Evolutionary conservation across 1,140 invertebrate genomes (phyloP), one percentile per base, ranked within the genome.

Genomic region (Belonocnema kinseyi): DNA sequence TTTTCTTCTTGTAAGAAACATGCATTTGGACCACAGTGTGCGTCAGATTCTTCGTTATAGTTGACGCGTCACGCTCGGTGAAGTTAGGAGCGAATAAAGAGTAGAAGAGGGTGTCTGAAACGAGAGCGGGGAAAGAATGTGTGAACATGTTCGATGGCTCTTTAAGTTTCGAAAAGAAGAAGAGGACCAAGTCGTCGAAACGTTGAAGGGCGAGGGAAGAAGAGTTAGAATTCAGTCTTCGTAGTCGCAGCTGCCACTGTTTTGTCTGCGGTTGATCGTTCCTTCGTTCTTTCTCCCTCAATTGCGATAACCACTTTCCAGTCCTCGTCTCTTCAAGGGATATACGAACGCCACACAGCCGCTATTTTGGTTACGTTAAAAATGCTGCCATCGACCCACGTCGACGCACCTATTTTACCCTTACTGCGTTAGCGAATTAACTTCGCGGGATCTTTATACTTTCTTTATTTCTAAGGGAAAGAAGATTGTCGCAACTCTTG

Each of bases 301-400:
- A 56, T 66, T 40, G 61, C 61, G 21, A 66, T 19, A 50, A 26
- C 52, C 50, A 33, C 26, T 21, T 73, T 74, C 72, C 74, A 33
- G 50, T 79, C 19, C 66, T 66, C 8, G 61, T 66, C 26, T n/a
- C 13, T 13, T 73, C 58, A 16, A 71, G 77, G 74, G 50, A 72
- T 79, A 76, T 80, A 80, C 80, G 75, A 71, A 74, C 73, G 56
- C 46, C 56, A 72, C 53, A 77, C 76, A 74, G 80, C 73, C 81
- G 85, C 85, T 89, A 88, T 89, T 89, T 89, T 83, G 73, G 86
- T 88, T 85, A 82, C 83, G 86, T 88, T 88, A 89, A 89, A 89
- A 89, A 88, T 88, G 86, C 87, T 88, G 86, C 85, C 86, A 89
- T 88, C 84, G 85, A 79, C 81, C 75, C 77, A 77, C 82, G 81